Percentiles rank a stretch among this genome's conserved stretches.
Evolutionary conservation across 2,888 invertebrate genomes (phyloP).

Genomic region (Abrostola tripartita): DNA sequence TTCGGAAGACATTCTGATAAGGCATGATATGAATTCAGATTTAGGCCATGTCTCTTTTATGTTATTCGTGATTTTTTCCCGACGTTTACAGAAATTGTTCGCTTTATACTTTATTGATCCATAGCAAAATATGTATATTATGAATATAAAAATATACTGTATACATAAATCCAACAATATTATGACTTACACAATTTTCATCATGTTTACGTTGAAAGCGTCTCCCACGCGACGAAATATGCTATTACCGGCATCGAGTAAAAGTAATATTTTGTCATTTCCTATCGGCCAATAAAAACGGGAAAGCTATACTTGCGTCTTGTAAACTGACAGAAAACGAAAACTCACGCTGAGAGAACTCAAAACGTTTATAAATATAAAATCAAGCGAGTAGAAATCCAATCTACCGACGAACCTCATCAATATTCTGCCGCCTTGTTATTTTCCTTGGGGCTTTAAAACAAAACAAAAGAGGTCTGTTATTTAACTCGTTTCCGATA

Average conservation of each 20-base stretch:
- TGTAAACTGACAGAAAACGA: slow-evolving; percentile 55
- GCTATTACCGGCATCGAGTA: slow-evolving; percentile 52
- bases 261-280: slow-evolving; percentile 58
- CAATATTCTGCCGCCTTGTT: slow-evolving; percentile 82
- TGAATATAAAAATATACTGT: slow-evolving; percentile 54
- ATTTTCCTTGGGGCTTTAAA: slow-evolving; percentile 78
- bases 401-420: slow-evolving; percentile 72
- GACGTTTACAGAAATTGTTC: slow-evolving; percentile 54
- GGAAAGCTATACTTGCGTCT: slow-evolving; percentile 47
- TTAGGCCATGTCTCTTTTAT: slow-evolving; percentile 67
- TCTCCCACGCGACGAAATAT: slow-evolving; percentile 53
- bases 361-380: slow-evolving; percentile 68
- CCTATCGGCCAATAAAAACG: slow-evolving; percentile 56
- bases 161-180: slow-evolving; percentile 52
- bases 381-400: slow-evolving; percentile 67
- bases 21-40: slow-evolving; percentile 75
- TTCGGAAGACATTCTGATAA: slow-evolving; percentile 72
- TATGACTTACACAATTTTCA: slow-evolving; percentile 53
- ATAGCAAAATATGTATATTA: slow-evolving; percentile 54
- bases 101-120: slow-evolving; percentile 55
- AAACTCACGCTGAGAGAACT: slow-evolving; percentile 58
- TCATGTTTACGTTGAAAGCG: slow-evolving; percentile 50
- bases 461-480: slow-evolving; percentile 82
- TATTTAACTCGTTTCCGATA: slow-evolving; percentile 88
- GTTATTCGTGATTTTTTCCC: slow-evolving; percentile 65